Evolutionary conservation across 2,113 vertebrate genomes (phyloP).

Genomic region (Camelus dromedarius): DNA sequence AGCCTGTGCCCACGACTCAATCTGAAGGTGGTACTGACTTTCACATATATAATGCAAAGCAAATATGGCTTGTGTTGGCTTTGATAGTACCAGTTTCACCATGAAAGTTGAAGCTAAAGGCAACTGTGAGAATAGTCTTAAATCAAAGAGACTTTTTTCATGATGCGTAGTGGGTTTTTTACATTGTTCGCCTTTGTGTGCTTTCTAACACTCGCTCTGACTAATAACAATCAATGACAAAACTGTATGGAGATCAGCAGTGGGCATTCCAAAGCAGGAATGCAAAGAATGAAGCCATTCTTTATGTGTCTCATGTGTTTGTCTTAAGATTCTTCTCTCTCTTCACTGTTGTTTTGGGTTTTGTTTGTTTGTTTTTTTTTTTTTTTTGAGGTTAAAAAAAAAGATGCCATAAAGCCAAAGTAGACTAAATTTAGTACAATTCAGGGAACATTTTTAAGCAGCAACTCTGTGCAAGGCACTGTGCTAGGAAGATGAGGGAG

Average conservation of each 20-base stretch:
- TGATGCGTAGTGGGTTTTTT: slow-evolving; percentile 47
- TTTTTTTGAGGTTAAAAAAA: slow-evolving; percentile 42
- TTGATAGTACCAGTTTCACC: slow-evolving; percentile 35
- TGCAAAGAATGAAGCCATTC: slow-evolving; percentile 72
- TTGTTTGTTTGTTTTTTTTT: neutral
- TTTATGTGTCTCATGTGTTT: slow-evolving; percentile 59
- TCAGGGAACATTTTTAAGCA: slow-evolving; percentile 7
- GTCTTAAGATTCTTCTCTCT: slow-evolving; percentile 69
- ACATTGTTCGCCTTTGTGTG: slow-evolving; percentile 68
- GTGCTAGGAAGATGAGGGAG: slow-evolving; percentile 30
- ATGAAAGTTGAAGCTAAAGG: slow-evolving; percentile 55
- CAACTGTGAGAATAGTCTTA: slow-evolving; percentile 21
- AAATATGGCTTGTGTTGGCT: slow-evolving; percentile 40
- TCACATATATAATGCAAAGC: slow-evolving; percentile 7
- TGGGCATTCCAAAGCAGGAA: slow-evolving; percentile 54
- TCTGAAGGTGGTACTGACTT: slow-evolving; percentile 25
- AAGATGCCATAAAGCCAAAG: slow-evolving; percentile 44
- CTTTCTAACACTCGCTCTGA: slow-evolving; percentile 76
- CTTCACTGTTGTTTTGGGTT: slow-evolving; percentile 52
- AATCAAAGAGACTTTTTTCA: slow-evolving; percentile 35
- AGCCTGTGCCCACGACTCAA: neutral
- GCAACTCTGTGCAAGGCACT: neutral
- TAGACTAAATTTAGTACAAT: slow-evolving; percentile 24
- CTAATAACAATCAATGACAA: slow-evolving; percentile 46
- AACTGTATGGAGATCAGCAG: neutral